Evolutionary conservation across 2,113 vertebrate species (phyloP), one percentile per base, ranked within the genome.

Genomic region (Vanacampus margaritifer): DNA sequence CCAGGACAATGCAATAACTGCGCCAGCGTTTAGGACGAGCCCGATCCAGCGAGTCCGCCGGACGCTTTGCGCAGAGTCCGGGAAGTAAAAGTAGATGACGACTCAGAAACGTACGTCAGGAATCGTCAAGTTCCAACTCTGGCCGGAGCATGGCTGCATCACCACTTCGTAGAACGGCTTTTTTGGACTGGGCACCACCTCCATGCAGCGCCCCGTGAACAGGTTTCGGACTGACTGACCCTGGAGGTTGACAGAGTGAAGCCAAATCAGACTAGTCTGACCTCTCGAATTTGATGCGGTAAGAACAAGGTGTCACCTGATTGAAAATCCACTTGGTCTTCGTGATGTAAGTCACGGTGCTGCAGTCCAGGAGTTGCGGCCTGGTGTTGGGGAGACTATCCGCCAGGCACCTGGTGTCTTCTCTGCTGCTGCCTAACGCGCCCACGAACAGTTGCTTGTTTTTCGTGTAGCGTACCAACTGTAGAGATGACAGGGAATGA

Each of bases 311-410:
- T 9, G 9, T 65, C 60, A 98, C 97, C 95, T 98, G 96, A 72
- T 93, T 92, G 90, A 98, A 99, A 62, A 84, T 90, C 97, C 96
- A 98, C 12, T 92, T 93, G 69, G 95, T 98, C 78, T 94, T 93
- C 32, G 91, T 90, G 54, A 92, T 85, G 70, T 90, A 93, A 78
- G 93, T 90, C 79, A 98, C 91, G 81, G 95, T 95, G 54, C 97
- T 94, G 0, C 97, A 99, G 73, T 96, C 93, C 0, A 96, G 91
- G 46, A 98, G 94, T 87, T 96, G 96, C 5, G 96, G 96, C 63
- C 92, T 87, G 71, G 78, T 92, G 76, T 90, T 93, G 76, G 92
- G 90, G 70, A 88, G 88, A 0, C 94, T 95, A 61, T 99, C 97
- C 79, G 98, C 94, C 75, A 99, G 79, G 68, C 97, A 98, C 80